phyloP scores from a whole-genome alignment of 2,888 invertebrate genomes.

The Pecten maximus region DNA sequence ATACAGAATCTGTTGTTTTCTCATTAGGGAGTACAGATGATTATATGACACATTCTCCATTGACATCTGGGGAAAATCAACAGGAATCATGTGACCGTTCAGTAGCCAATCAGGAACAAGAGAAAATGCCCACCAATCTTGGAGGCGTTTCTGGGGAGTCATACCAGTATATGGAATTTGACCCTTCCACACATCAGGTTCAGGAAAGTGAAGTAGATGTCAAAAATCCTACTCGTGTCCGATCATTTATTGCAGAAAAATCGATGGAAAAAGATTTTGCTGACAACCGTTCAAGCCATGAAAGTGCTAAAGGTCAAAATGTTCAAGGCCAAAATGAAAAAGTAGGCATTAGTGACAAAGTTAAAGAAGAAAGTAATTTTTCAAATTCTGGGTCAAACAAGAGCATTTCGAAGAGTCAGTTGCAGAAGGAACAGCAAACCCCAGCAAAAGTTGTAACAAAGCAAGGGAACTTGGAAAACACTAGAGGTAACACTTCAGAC shows the following conservation, averaged over 20 bases:
- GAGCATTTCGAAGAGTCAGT: not conserved
- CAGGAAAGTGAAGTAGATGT: slow-evolving; percentile 23
- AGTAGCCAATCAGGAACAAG: not conserved
- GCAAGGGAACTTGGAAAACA: not conserved
- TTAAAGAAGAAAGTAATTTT: not conserved
- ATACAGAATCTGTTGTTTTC: not conserved
- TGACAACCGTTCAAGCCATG: not conserved
- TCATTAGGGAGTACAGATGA: not conserved
- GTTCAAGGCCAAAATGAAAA: not conserved
- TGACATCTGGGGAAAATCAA: not conserved
- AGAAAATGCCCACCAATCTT: not conserved
- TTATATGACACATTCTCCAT: not conserved
- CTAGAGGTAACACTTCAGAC: not conserved
- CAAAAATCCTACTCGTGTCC: slow-evolving; percentile 58
- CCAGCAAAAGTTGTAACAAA: not conserved
- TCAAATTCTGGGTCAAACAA: not conserved
- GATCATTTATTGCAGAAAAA: slow-evolving; percentile 58
- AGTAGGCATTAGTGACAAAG: not conserved
- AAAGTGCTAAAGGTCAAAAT: not conserved
- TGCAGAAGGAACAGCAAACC: not conserved
- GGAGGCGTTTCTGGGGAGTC: not conserved
- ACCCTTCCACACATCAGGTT: slow-evolving; percentile 51
- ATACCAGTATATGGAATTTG: slow-evolving; percentile 66
- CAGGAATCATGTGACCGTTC: not conserved
- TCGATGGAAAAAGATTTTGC: slow-evolving; percentile 42